Evolutionary conservation across 2,113 vertebrate species (phyloP).

Genomic region (Ifrita kowaldi): DNA sequence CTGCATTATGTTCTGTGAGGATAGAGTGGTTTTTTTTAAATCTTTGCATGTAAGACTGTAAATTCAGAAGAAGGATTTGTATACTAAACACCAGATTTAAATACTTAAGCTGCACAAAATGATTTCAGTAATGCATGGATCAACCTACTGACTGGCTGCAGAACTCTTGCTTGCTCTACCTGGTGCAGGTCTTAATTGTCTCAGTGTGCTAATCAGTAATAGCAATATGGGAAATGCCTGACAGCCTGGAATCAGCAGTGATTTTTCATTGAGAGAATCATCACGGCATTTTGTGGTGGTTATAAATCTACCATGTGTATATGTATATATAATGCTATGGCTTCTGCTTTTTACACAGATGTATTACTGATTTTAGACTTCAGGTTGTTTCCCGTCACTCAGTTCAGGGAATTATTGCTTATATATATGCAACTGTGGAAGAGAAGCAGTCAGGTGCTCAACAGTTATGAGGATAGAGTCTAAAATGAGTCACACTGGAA

Average conservation of each 20-base stretch:
- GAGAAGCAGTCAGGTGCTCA: background rate
- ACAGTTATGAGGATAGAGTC: background rate
- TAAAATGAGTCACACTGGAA: slow-evolving; percentile 45
- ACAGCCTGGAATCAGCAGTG: background rate
- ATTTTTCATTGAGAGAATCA: background rate
- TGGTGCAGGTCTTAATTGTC: background rate
- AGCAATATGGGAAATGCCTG: background rate
- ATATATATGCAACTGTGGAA: background rate
- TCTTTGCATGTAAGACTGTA: background rate
- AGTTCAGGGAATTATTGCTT: background rate
- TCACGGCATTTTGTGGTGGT: background rate
- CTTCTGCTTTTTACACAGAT: background rate
- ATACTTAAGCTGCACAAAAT: background rate
- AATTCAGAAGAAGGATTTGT: slow-evolving; percentile 33
- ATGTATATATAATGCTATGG: background rate
- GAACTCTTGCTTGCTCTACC: background rate
- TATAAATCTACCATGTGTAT: background rate
- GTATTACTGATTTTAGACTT: background rate
- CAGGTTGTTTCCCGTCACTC: background rate
- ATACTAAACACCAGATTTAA: slow-evolving; percentile 12
- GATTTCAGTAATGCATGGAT: background rate
- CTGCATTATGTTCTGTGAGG: background rate
- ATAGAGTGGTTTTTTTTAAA: background rate
- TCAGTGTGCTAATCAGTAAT: background rate
- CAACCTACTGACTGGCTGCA: background rate